phyloP scores from a whole-genome alignment of 2,113 vertebrate genomes.

The Jaculus jaculus region DNA sequence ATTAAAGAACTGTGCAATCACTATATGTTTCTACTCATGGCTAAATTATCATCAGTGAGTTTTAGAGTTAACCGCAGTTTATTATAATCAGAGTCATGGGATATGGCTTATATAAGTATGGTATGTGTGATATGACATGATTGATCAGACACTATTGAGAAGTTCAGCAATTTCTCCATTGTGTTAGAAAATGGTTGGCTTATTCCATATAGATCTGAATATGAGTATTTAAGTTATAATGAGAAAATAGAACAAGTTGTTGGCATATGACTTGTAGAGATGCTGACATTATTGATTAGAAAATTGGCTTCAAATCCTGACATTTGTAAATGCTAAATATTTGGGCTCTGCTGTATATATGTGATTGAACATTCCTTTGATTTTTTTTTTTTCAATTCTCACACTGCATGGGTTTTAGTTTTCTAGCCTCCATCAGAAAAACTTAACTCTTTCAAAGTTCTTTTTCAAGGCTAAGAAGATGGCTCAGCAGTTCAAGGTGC shows the following conservation, averaged over 20 bases:
- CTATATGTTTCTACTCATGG: not conserved
- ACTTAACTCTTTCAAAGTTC: not conserved
- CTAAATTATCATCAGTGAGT: not conserved
- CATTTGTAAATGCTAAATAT: slow-evolving; percentile 32
- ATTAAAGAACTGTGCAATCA: not conserved
- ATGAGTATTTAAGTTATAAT: not conserved
- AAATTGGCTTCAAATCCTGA: slow-evolving; percentile 31
- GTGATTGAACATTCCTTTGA: not conserved
- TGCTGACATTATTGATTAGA: slow-evolving; percentile 38
- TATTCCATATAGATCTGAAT: not conserved
- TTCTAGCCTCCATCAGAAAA: not conserved
- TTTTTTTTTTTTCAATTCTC: not conserved
- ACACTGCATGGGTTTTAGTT: slow-evolving; percentile 37
- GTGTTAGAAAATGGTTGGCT: not conserved
- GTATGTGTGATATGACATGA: not conserved
- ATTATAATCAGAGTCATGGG: not conserved
- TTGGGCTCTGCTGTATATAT: not conserved
- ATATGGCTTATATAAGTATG: not conserved
- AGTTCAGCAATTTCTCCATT: slow-evolving; percentile 31
- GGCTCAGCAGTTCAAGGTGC: too few species aligned
- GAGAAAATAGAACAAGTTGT: not conserved
- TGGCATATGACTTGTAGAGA: not conserved
- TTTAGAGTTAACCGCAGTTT: slow-evolving; percentile 20
- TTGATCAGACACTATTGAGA: not conserved
- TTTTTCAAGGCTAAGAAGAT: not conserved